A percentile compares a stretch with the other conserved stretches of the same genome.
Evolutionary conservation across 1,140 invertebrate genomes (phyloP).

Genomic region (Meloidogyne chitwoodi): DNA sequence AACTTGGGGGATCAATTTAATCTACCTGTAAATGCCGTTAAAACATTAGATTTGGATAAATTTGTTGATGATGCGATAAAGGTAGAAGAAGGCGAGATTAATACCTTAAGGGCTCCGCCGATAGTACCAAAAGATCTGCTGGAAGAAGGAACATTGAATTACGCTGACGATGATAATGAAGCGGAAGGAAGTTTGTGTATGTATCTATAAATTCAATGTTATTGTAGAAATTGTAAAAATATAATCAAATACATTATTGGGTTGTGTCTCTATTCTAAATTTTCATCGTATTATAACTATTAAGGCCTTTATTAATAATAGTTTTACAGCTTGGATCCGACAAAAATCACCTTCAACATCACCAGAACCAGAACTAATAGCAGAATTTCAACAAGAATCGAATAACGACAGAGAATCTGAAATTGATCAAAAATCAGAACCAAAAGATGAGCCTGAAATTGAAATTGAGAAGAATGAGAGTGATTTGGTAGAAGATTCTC

Average conservation of each 20-base stretch:
- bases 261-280: neutral
- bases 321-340: conserved; percentile 21
- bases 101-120: conserved; percentile 50
- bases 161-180: conserved; percentile 48
- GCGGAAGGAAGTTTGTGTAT: conserved; percentile 1
- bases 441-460: conserved; percentile 20
- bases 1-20: conserved; percentile 59
- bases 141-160: conserved; percentile 42
- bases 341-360: conserved; percentile 33
- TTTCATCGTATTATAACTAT: neutral
- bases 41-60: conserved; percentile 47
- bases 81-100: conserved; percentile 53
- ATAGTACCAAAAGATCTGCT: conserved; percentile 50
- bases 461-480: conserved; percentile 7
- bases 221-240: no score
- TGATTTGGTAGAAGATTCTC: neutral
- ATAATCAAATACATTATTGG: no score
- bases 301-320: neutral
- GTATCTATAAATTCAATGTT: no score
- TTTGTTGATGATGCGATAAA: conserved; percentile 58
- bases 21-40: conserved; percentile 45
- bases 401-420: conserved; percentile 38
- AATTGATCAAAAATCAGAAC: conserved; percentile 48
- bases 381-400: conserved; percentile 32
- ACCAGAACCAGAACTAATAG: neutral